Evolutionary conservation across 1,140 invertebrate genomes (phyloP).

Genomic region (Trachymyrmex septentrionalis): DNA sequence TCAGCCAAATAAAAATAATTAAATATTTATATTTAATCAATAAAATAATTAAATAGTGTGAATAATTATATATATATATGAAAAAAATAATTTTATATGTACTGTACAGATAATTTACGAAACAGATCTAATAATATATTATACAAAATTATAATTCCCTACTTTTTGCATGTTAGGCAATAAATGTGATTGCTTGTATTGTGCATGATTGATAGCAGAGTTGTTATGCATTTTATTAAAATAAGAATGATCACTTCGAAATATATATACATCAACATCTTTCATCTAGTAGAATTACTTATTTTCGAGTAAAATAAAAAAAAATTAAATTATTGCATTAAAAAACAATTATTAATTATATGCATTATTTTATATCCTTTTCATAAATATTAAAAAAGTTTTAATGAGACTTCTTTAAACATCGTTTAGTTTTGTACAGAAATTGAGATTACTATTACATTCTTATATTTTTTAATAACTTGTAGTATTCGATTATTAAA

Average conservation of each 20-base stretch:
- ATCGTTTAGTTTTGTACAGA: constrained; percentile 1
- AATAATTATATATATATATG: neutral
- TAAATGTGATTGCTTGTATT: constrained; percentile 51
- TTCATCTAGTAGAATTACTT: constrained; percentile 52
- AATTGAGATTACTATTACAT: neutral
- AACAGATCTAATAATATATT: constrained; percentile 37
- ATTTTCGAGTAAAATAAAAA: neutral
- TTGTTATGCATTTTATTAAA: constrained; percentile 64
- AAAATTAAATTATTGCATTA: too few species aligned
- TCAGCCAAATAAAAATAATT: constrained; percentile 5
- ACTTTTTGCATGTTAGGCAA: constrained; percentile 64
- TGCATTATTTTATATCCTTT: neutral
- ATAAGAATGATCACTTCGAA: constrained; percentile 64
- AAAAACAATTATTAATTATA: neutral
- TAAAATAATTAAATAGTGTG: neutral
- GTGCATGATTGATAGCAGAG: constrained; percentile 70
- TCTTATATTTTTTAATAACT: neutral
- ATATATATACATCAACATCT: constrained; percentile 31
- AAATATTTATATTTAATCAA: too few species aligned
- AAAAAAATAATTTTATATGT: neutral
- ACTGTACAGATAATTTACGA: neutral
- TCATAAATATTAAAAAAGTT: neutral
- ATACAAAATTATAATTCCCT: constrained; percentile 14
- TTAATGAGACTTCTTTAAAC: neutral
- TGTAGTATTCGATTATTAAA: constrained; percentile 3